Base-by-base conservation (phyloP, 2,113 vertebrate genomes). In the Taxidea taxus region DNA sequence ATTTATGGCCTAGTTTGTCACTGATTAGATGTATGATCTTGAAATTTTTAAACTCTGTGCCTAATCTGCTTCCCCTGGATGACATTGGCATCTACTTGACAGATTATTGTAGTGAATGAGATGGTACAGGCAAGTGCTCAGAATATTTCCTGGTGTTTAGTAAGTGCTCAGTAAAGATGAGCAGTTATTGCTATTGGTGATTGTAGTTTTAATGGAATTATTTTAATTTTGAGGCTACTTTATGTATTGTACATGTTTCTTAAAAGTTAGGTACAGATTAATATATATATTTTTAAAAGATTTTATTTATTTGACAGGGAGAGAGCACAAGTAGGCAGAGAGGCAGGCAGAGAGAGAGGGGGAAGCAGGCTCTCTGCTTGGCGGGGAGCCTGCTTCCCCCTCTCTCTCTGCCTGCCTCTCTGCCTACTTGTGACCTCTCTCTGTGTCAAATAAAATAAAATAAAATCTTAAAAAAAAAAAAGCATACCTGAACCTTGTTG, bases 141-240 rank as follows among this genome's bases (percentile, higher is more conserved):
- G 2, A 29, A 4, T 56, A 62, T 27, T 81, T 92, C 13, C 42
- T 54, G 64, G 74, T 29, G 78, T 82, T 97, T 88, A 93, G 39
- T 92, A 56, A 86, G 18, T 93, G 75, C 60, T 39, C 78, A 87
- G 10, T 87, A 75, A 84, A 74, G n/a, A n/a, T n/a, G 85, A 78
- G 18, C 29, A 51, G 4, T 72, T 97, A 15, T 49, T 91, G 23
- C 56, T 54, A 66, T 42, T 11, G 80, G 16, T 88, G 44, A 39
- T 91, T 70, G 25, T 60, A 70, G 47, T 83, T 95, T 80, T 84
- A 92, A n/a, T 84, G 66, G 83, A 88, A 21, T 81, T 80, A 70
- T 89, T 96, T 93, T 78, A 77, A 87, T 95, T 94, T 3, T 14
- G 44, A 93, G 34, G 74, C 82, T 92, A 0, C 44, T 75, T 80